These are phyloP conservation scores for Pinctada fucata DNA, from an alignment of 2,888 invertebrate genomes.

Conservation along the genomic window DNA sequence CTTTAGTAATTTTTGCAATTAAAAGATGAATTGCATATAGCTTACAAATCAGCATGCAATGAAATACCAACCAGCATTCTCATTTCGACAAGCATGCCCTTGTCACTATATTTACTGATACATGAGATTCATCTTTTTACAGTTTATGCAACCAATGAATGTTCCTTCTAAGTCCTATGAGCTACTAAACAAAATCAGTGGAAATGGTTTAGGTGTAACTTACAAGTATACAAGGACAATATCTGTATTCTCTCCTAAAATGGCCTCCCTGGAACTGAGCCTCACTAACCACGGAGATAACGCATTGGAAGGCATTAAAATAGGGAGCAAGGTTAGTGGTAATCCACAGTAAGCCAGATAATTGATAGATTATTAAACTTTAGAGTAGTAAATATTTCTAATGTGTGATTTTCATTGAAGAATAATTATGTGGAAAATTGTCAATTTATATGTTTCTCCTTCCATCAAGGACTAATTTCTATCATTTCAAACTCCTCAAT, in stretches of 20 bases:
- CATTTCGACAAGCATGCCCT: too few relatives aligned
- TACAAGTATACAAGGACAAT: constrained; percentile 76
- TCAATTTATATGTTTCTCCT: too few relatives aligned
- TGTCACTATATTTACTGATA: too few relatives aligned
- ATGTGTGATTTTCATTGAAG: too few relatives aligned
- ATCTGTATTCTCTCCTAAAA: constrained; percentile 85
- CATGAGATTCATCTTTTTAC: constrained; percentile 53
- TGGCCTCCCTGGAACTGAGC: constrained; percentile 88
- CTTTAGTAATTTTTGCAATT: too few relatives aligned
- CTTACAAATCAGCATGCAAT: too few relatives aligned
- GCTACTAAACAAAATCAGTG: constrained; percentile 73
- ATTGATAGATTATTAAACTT: too few relatives aligned
- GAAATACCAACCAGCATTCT: too few relatives aligned
- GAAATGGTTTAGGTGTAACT: constrained; percentile 78
- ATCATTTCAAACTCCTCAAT: constrained; percentile 39
- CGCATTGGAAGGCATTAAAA: constrained; percentile 82
- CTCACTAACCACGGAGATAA: constrained; percentile 87
- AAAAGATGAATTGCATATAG: too few relatives aligned
- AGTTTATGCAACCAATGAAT: constrained; percentile 82
- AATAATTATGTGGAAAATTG: too few relatives aligned
- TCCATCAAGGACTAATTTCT: not conserved
- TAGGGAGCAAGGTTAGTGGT: constrained; percentile 84
- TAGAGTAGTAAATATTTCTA: too few relatives aligned
- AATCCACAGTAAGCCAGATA: too few relatives aligned
- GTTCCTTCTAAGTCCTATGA: constrained; percentile 80